Evolutionary conservation across 2,113 vertebrate species (phyloP), one percentile per base, ranked within the genome.

Genomic region (Numenius arquata): DNA sequence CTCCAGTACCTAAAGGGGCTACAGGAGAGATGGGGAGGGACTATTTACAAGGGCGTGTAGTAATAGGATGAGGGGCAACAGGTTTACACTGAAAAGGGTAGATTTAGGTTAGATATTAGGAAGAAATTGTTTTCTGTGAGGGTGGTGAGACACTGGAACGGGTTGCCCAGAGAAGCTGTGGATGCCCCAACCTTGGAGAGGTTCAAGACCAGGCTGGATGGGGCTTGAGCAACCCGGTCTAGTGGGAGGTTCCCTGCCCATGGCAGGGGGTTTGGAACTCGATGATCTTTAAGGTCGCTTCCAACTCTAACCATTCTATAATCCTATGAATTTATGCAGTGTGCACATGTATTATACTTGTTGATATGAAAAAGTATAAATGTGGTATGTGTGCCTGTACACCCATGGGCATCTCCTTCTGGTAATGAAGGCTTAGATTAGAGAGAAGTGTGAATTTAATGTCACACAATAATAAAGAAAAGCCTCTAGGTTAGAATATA

Each of bases 321-420:
- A 41, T 9, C 13, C 18, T 30, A 14, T 76, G 34, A 63, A 52
- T 56, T 55, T 56, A n/a, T 43, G 26, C 47, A 14, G 19, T 1
- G 9, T 25, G 55, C 40, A 61, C 1, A 0, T 1, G 13, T 26
- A 34, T 70, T 43, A 32, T 3, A 2, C 18, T 30, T 48, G 45
- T 17, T 78, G 45, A 38, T 32, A 62, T 8, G 16, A 29, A 50
- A 43, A 9, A 43, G 23, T 8, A 30, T 7, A 40, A 80, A 34
- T 0, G 2, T 17, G 47, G 25, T 15, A 29, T 16, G 65, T 23
- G 38, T 9, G 29, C 38, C 67, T 88, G 21, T 23, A 66, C 36
- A 9, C 12, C 23, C 81, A 43, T 1, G 32, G 61, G 12, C 29
- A 72, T 55, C 65, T 88, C 82, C 47, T 62, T 41, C 58, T 47